These are phyloP conservation scores for Canis aureus DNA, from an alignment of 2,113 vertebrate species.

Conservation along the genomic window DNA sequence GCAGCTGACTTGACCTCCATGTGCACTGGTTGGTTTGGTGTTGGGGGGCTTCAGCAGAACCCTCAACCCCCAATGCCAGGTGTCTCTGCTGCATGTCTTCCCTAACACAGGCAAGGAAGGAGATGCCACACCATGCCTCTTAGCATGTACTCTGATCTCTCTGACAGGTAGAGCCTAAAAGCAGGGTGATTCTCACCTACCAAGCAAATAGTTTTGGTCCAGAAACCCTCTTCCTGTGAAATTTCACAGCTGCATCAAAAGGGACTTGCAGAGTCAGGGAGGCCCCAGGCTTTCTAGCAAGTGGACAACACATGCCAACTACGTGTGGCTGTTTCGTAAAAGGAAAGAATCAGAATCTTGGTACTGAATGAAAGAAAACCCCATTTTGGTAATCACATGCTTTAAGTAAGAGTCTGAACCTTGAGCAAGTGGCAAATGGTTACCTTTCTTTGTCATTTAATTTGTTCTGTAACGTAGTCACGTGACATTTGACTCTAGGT, in stretches of 20 bases:
- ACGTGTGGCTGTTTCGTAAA: background rate
- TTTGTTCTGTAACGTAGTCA: slow-evolving; percentile 43
- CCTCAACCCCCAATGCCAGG: accelerated
- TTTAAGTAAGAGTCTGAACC: slow-evolving; percentile 68
- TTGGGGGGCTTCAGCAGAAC: background rate
- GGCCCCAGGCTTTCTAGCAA: background rate
- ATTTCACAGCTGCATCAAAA: background rate
- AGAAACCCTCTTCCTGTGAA: slow-evolving; percentile 2
- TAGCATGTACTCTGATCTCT: background rate
- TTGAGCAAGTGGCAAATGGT: slow-evolving; percentile 57
- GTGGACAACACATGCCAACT: background rate
- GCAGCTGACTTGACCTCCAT: no score
- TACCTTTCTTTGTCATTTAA: slow-evolving; percentile 4
- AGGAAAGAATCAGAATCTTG: slow-evolving; percentile 61
- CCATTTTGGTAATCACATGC: slow-evolving; percentile 33
- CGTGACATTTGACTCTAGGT: background rate
- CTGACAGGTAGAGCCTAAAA: background rate
- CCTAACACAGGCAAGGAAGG: accelerated
- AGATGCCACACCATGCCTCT: accelerated
- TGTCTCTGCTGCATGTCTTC: accelerated
- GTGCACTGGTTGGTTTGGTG: background rate
- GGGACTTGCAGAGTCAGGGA: background rate
- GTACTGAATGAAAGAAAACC: slow-evolving; percentile 48
- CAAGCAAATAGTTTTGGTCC: background rate
- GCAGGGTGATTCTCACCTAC: background rate